phyloP scores from a whole-genome alignment of 2,888 invertebrate species.

The Callyntrura sp. region DNA sequence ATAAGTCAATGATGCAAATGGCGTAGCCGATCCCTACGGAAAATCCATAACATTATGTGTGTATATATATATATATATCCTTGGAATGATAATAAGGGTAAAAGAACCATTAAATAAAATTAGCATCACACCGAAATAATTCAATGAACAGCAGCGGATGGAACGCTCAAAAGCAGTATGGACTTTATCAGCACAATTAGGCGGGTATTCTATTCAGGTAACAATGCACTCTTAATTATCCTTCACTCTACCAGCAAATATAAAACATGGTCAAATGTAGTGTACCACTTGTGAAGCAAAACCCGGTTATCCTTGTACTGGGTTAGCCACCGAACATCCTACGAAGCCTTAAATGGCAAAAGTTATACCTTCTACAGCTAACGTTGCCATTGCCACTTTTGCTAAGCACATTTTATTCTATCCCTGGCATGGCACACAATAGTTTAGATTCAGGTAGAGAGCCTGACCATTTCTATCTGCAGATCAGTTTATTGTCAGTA shows the following conservation, averaged over 20 bases:
- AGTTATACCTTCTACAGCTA: no score
- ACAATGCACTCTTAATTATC: not conserved
- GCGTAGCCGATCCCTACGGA: constrained; percentile 96
- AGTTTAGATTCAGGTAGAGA: not conserved
- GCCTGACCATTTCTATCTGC: no score
- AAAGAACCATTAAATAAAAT: not conserved
- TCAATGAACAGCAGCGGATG: not conserved
- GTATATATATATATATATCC: not conserved
- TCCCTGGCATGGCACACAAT: not conserved
- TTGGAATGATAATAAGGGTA: not conserved
- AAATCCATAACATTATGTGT: not conserved
- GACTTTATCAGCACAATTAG: not conserved
- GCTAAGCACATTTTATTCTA: not conserved
- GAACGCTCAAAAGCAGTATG: not conserved
- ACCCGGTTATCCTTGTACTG: no score
- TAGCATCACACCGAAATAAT: not conserved
- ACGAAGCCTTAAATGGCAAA: not conserved
- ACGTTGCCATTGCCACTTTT: not conserved
- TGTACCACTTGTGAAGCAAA: not conserved
- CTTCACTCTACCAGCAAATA: not conserved
- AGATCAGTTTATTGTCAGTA: not conserved
- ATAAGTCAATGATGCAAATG: constrained; percentile 97
- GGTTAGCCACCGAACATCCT: no score
- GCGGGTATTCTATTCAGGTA: not conserved
- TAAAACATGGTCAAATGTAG: not conserved